Base-by-base conservation (phyloP, 64 coral and sea anemone species). In the Pachyseris speciosa region DNA sequence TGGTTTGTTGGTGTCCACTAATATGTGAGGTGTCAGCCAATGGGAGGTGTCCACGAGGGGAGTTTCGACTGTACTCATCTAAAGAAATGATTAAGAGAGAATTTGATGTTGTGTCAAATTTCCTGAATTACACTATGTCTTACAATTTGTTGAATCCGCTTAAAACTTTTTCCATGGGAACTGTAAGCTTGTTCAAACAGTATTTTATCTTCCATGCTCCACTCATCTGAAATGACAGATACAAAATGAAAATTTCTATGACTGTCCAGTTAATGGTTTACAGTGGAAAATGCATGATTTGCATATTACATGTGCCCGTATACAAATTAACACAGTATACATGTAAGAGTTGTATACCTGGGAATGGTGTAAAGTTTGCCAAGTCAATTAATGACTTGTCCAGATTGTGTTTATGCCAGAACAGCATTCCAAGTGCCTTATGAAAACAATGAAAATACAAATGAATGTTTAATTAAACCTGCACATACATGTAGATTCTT, bases 131-230 rank as follows among this genome's bases (percentile, higher is more conserved):
- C n/a, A n/a, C n/a, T 17, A 16, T 53, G 53, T 64, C 97, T 95
- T 25, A 99, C 97, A 66, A 76, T 99, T 92, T 99, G 97, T 42
- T 99, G 97, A 28, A 99, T 95, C 60, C 94, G 92, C 37, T 95
- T 99, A 64, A 99, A 99, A 43, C 93, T 95, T 76, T 99, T 99
- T 40, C 97, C 97, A 87, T 99, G 97, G 34, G 97, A 99, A 85
- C 94, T 94, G 39, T 95, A 99, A 15, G 97, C 97, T 93, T 99
- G 97, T 69, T 99, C 97, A 90, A 99, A 99, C 13, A 99, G 87
- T n/a, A 99, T 94, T 58, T 99, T 99, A 69, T 99, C 97, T 90
- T 99, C 97, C 94, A 99, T 95, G 33, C 93, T 99, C 97, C 97
- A 99, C 64, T 99, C 97, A 93, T 99, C 97, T 99, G 50, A 19